Base-by-base conservation (phyloP, 1,140 invertebrate genomes). In the Conopomorpha cramerella region DNA sequence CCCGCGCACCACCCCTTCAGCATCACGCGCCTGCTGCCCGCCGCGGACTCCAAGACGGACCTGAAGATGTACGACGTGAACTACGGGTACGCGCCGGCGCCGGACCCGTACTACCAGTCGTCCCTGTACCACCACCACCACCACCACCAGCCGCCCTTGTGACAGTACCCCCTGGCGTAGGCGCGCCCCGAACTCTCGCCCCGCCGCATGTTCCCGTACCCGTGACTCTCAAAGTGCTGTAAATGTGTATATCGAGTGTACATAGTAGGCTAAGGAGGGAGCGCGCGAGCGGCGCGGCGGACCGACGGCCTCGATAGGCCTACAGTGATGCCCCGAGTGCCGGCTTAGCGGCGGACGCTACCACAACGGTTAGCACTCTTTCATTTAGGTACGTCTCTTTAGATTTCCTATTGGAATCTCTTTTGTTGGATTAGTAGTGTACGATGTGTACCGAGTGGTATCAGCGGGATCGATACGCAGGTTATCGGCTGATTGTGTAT, bases 1-100 rank as follows among this genome's bases (percentile, higher is more conserved):
- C 84, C 89, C 6, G 87, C 89, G 37, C 88, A 83, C 61, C 91
- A 96, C 68, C 94, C 95, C 1, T 97, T 96, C 77, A 94, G 92
- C 63, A 96, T 97, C 53, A 95, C 92, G 45, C 88, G 93, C 59
- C 83, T 96, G 55, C 74, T 93, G 51, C 90, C 91, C 7, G 88
- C 88, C 36, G 88, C 90, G 29, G 91, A 92, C 53, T 87, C 86
- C 36, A 92, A 93, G 64, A 83, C 90, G 28, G 87, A 90, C 63
- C 82, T 90, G 42, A 90, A 89, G 67, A 90, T 91, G 85, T 91
- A 91, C 76, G 86, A 88, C 40, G 84, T 90, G 67, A 83, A 86
- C 68, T 88, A 90, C 48, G 83, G 85, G 16, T 84, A 87, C 49
- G 78, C 83, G 16, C 81, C 86, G 50, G 66, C 86, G 58, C 86